Base-by-base conservation (phyloP, 2,888 invertebrate genomes). In the Pocota personata region DNA sequence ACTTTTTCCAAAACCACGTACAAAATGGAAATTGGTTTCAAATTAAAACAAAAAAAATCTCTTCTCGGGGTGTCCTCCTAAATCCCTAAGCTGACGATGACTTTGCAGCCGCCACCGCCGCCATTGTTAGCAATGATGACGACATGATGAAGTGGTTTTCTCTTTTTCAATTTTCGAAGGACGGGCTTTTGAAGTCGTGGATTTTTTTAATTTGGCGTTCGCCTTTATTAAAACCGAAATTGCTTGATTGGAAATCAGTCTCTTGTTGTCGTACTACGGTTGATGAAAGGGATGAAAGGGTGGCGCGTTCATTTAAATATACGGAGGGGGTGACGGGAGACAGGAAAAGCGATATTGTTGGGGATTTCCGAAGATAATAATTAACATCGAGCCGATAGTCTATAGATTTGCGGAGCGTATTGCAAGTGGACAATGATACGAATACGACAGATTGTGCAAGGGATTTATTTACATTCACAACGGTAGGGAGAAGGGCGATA, bases 291-390 rank as follows among this genome's bases (percentile, higher is more conserved):
- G 6, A 48, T 24, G 46, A 30, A 48, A 58, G 43, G 73, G 21
- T 12, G 46, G 52, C n/a, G n/a, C n/a, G n/a, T 67, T 75, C 55
- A 75, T 78, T 83, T 79, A 83, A 79, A 83, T 67, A 83, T 67
- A 52, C 46, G 52, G 57, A 50, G 30, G 58, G 50, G 37, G 46
- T 32, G 37, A 32, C 14, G 16, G 8, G 35, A n/a, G n/a, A 10
- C 24, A 1, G 12, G 10, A 50, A 55, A 60, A 52, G 73, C 48
- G 64, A 52, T 64, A 75, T 71, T 75, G 75, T 71, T 84, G 73
- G 58, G 80, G 66, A 86, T 82, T 76, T 66, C 71, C 55, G 72
- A 82, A 86, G 86, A 86, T 82, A 82, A 82, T 86, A 77, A 86
- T 82, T 77, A 86, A 82, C 82, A 86, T 55, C 66, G 76, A 62